Conservation (phyloP, 2,888 invertebrate genomes). For the Leptopilina syphax region DNA sequence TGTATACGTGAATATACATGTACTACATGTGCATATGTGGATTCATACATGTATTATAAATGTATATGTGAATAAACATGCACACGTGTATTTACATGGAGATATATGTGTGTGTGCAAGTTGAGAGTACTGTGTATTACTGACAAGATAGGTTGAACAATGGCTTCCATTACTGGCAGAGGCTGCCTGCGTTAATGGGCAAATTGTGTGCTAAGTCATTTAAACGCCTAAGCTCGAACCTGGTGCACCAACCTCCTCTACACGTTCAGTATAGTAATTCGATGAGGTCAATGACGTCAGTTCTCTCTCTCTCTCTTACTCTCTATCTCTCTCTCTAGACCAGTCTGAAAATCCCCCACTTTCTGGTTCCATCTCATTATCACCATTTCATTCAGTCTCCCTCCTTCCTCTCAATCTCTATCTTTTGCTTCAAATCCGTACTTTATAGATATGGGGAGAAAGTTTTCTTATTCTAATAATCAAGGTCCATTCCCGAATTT, state of each 20-base stretch:
- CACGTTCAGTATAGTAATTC: conserved; percentile 54
- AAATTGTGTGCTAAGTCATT: conserved; percentile 73
- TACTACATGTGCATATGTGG: too few relatives aligned
- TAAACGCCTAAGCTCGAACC: conserved; percentile 68
- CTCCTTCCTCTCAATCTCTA: too few relatives aligned
- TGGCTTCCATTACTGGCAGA: conserved; percentile 73
- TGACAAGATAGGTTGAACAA: conserved; percentile 74
- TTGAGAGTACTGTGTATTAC: conserved; percentile 62
- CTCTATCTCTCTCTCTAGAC: neutral
- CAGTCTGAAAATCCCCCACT: conserved; percentile 31
- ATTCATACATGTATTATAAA: too few relatives aligned
- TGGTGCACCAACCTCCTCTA: conserved; percentile 56
- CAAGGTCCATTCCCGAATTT: too few relatives aligned
- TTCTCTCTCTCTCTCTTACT: neutral
- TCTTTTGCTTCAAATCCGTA: neutral
- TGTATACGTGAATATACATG: too few relatives aligned
- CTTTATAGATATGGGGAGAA: neutral
- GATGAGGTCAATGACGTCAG: conserved; percentile 46
- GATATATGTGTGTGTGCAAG: conserved; percentile 41
- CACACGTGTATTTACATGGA: conserved; percentile 8
- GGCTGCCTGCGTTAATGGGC: conserved; percentile 71
- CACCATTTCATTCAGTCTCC: conserved; percentile 3
- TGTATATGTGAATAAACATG: too few relatives aligned
- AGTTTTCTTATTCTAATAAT: neutral
- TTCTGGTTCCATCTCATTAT: conserved; percentile 24